phyloP scores from a whole-genome alignment of 1,140 invertebrate species.

The Papilio machaon region DNA sequence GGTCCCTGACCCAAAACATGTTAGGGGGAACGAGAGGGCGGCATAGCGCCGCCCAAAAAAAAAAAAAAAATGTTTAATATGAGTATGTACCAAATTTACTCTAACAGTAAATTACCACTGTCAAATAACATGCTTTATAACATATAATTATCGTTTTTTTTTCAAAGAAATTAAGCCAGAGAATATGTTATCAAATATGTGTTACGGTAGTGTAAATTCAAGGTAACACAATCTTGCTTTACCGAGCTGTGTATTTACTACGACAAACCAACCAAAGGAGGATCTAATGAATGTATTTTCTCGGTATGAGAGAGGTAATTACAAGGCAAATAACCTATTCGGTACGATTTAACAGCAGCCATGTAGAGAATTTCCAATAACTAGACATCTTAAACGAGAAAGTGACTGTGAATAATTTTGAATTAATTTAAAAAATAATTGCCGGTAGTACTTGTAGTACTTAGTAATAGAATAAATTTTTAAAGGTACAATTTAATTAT shows the following conservation, averaged over 20 bases:
- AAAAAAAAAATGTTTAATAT: too few relatives aligned
- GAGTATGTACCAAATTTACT: too few relatives aligned
- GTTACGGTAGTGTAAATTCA: not conserved
- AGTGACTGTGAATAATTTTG: not conserved
- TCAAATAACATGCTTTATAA: too few relatives aligned
- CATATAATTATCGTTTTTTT: too few relatives aligned
- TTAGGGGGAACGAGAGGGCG: too few relatives aligned
- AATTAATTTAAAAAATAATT: not conserved
- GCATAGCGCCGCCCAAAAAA: too few relatives aligned
- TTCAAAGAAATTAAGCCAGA: too few relatives aligned
- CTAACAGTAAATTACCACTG: too few relatives aligned
- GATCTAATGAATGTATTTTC: slow-evolving; percentile 11
- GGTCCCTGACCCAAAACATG: too few relatives aligned
- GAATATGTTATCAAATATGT: too few relatives aligned
- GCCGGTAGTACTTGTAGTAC: too few relatives aligned
- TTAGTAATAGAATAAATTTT: not conserved
- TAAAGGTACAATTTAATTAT: not conserved
- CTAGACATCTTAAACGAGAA: not conserved
- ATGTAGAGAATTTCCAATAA: not conserved
- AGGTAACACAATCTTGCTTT: slow-evolving; percentile 2
- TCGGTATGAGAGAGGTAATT: not conserved
- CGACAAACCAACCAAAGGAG: slow-evolving; percentile 3
- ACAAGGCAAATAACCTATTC: slow-evolving; percentile 3
- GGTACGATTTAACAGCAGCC: not conserved
- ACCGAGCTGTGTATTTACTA: slow-evolving; percentile 13